These are phyloP conservation scores for Centropus unirufus DNA, from an alignment of 2,113 vertebrate species.

Conservation along the genomic window DNA sequence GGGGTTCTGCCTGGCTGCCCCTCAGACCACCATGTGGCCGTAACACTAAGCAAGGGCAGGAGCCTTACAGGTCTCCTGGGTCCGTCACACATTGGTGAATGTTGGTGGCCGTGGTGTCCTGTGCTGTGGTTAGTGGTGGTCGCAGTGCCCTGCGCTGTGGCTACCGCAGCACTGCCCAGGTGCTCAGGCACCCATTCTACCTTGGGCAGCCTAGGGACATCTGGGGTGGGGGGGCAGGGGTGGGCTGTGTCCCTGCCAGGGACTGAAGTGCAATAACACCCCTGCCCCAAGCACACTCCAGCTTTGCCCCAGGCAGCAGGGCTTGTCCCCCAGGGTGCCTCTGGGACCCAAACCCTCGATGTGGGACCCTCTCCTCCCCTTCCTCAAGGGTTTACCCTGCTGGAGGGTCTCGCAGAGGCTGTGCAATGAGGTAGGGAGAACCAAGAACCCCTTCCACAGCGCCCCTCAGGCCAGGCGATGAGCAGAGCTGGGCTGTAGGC, in stretches of 20 bases:
- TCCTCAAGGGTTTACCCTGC: neutral
- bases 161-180: accelerated
- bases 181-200: accelerated
- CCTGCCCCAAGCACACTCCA: neutral
- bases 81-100: neutral
- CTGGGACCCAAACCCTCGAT: neutral
- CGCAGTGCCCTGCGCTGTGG: accelerated
- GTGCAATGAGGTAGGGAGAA: neutral
- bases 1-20: neutral
- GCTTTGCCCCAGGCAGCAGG: neutral
- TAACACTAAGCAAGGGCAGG: neutral
- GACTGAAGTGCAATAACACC: neutral
- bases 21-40: neutral
- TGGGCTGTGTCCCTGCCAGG: neutral
- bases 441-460: neutral
- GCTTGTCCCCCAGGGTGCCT: neutral
- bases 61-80: too few relatives aligned
- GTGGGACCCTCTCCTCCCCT: neutral
- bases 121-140: neutral
- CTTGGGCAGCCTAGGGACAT: neutral
- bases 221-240: neutral
- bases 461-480: accelerated
- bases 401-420: neutral
- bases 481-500: neutral
- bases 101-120: accelerated